Conservation (phyloP, 2,888 invertebrate genomes). For the Entomobrya multifasciata region DNA sequence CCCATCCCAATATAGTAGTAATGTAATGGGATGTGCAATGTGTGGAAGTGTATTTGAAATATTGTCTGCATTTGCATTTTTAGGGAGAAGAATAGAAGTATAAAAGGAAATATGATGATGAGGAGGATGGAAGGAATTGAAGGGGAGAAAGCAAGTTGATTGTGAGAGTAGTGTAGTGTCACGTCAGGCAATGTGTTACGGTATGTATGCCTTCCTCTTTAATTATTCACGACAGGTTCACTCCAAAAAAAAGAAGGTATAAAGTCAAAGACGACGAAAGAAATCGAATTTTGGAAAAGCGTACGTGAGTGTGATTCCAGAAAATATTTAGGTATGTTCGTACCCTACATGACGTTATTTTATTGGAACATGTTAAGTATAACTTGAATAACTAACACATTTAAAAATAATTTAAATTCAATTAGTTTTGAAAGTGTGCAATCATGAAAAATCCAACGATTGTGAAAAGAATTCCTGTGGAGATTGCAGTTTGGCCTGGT, state of each 20-base stretch:
- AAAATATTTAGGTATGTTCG: neutral
- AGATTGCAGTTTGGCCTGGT: too few relatives aligned
- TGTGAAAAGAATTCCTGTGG: too few relatives aligned
- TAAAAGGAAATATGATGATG: constrained; percentile 43
- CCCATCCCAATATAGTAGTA: too few relatives aligned
- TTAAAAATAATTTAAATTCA: too few relatives aligned
- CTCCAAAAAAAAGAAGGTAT: constrained; percentile 22
- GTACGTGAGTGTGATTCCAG: neutral
- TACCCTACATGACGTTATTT: neutral
- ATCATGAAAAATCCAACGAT: too few relatives aligned
- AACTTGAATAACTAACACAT: too few relatives aligned
- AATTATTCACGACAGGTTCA: constrained; percentile 56
- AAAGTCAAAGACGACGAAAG: constrained; percentile 38
- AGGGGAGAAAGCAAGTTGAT: neutral
- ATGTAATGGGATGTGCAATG: neutral
- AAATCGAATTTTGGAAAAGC: constrained; percentile 1
- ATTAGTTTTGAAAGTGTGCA: too few relatives aligned
- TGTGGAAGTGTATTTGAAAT: constrained; percentile 19
- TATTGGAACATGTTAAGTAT: too few relatives aligned
- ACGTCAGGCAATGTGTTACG: neutral
- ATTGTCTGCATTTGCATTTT: constrained; percentile 55
- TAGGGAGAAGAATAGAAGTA: constrained; percentile 43
- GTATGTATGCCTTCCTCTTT: constrained; percentile 55
- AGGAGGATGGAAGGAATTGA: constrained; percentile 35
- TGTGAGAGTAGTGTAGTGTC: too few relatives aligned